phyloP scores from a whole-genome alignment of 2,113 vertebrate genomes.

The Hippocampus zosterae region DNA sequence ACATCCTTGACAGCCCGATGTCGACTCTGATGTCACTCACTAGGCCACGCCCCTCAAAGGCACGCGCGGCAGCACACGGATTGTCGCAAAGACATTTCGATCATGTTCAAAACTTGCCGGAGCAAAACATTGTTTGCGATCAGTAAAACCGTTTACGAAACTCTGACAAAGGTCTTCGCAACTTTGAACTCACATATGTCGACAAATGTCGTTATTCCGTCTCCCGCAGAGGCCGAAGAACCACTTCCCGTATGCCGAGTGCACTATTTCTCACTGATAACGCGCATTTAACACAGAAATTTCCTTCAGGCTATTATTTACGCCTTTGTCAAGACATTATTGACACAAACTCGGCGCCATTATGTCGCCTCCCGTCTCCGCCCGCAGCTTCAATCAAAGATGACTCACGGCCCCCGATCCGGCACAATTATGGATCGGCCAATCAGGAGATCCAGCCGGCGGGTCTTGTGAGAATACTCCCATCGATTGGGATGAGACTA shows the following conservation, averaged over 20 bases:
- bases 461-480: constrained; percentile 31
- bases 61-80: no score
- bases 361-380: constrained; percentile 33
- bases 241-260: not conserved
- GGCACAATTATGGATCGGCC: constrained; percentile 43
- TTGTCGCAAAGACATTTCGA: no score
- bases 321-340: constrained; percentile 49
- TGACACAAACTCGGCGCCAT: constrained; percentile 52
- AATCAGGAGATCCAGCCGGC: constrained; percentile 24
- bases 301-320: constrained; percentile 47
- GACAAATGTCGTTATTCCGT: constrained; percentile 22
- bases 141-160: no score
- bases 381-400: constrained; percentile 52
- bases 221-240: constrained; percentile 21
- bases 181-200: no score
- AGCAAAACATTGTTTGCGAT: no score
- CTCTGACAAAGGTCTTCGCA: no score
- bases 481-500: constrained; percentile 45
- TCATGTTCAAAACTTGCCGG: no score
- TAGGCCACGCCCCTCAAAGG: no score
- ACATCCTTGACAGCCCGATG: no score
- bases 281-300: constrained; percentile 39
- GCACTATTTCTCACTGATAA: constrained; percentile 28
- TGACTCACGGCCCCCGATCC: constrained; percentile 27
- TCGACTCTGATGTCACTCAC: no score